Evolutionary conservation across 1,140 invertebrate species (phyloP), one percentile per base, ranked within the genome.

Genomic region (Euwallacea fornicatus): DNA sequence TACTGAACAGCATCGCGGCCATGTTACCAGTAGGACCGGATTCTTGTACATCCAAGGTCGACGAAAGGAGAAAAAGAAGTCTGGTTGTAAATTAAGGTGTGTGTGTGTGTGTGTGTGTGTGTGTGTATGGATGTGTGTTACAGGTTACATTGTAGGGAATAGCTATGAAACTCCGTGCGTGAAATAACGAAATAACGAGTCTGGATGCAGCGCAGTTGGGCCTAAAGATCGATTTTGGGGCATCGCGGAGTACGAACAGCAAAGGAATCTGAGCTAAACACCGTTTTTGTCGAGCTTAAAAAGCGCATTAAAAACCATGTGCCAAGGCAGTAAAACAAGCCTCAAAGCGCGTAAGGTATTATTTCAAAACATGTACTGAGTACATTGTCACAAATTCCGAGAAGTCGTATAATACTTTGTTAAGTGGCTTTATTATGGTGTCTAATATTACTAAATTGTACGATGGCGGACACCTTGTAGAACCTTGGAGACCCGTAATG

Each of bases 31-130:
- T 77, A 71, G 74, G 72, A 77, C 76, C 74, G 76, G 76, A 77
- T 77, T 77, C 76, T 75, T 77, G 72, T 73, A 73, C 59, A 72
- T 74, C 73, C 74, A 77, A 77, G 76, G 76, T 77, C 76, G 72
- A 58, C 50, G 59, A 55, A 47, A 67, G 65, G 60, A 60, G 62
- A 71, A 66, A 71, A 71, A 71, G 62, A 71, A 71, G 62, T 71
- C 69, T 71, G 58, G 60, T 75, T 68, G 72, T 76, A 73, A 76
- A 76, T 75, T 70, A 72, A 74, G 71, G 75, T 76, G 68, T 70
- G 66, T 66, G 50, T 66, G 53, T 66, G 42, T 61, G 58, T 60
- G 58, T 69, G 66, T 11, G 46, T 50, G 46, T 50, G 9, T 33
- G 21, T 33, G 21, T 33, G 21, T 33, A 4, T 33, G 21, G 1